phyloP scores from a whole-genome alignment of 2,888 invertebrate species.

The Andrena chrysosceles region DNA sequence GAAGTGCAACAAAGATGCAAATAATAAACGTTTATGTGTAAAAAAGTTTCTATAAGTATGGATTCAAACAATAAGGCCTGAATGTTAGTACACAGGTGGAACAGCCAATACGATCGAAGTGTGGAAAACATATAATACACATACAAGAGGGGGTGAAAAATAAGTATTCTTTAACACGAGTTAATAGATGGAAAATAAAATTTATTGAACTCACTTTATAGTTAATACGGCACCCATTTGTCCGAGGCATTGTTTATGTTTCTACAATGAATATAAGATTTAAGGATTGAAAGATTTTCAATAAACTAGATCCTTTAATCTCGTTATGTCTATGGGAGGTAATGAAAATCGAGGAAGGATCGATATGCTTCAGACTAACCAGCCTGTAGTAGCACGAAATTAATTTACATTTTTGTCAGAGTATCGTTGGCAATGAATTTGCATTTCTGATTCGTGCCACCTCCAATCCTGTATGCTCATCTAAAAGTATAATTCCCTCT shows the following conservation, averaged over 20 bases:
- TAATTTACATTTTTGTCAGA: slow-evolving; percentile 74
- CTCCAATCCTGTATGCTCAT: slow-evolving; percentile 70
- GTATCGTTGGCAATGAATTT: slow-evolving; percentile 75
- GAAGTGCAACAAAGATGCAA: too few relatives aligned
- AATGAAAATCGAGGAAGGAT: slow-evolving; percentile 62
- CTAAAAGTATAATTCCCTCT: slow-evolving; percentile 77
- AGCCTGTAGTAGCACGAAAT: slow-evolving; percentile 68
- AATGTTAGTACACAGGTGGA: too few relatives aligned
- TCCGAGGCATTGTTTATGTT: background rate
- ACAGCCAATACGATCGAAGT: too few relatives aligned
- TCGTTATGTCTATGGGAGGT: slow-evolving; percentile 28
- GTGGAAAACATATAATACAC: slow-evolving; percentile 35
- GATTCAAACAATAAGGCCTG: too few relatives aligned
- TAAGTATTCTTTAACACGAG: too few relatives aligned
- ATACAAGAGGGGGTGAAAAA: too few relatives aligned
- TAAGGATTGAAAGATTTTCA: slow-evolving; percentile 52
- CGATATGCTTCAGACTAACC: slow-evolving; percentile 64
- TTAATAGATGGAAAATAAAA: background rate
- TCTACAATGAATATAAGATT: background rate
- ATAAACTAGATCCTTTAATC: slow-evolving; percentile 50
- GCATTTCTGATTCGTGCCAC: slow-evolving; percentile 70
- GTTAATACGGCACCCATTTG: background rate
- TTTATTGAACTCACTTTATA: background rate
- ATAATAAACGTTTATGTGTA: too few relatives aligned
- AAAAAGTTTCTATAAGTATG: too few relatives aligned